Evolutionary conservation across 2,888 invertebrate species (phyloP), one percentile per base, ranked within the genome.

Genomic region (Perithous albicinctus): DNA sequence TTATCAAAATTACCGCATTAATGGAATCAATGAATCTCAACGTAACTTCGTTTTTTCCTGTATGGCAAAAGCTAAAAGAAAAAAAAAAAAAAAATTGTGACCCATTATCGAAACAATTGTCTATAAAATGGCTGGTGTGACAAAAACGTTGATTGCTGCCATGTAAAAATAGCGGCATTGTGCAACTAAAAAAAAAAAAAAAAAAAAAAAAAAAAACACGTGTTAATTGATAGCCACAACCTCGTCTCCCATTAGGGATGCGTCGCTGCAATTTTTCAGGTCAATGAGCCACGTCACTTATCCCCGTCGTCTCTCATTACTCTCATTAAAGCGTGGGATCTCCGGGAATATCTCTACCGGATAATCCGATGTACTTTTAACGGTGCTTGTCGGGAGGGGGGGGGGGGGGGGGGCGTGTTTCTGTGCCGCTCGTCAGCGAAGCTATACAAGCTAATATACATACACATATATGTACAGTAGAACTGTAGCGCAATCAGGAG

Each of bases 261-360:
- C 59, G 7, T 18, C 15, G 18, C 8, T 32, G 59, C 59, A 69
- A 51, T 54, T 69, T 69, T 51, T 41, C 51, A 35, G 61, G 61
- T 51, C 41, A 48, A 66, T 66, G 32, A 74, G 51, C 48, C 20
- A 29, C 78, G 29, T 64, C 67, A 23, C 74, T 74, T 69, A 61
- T 69, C 63, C 74, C 61, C 38, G 80, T 75, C 75, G 69, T 38
- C 64, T 76, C 75, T 80, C 70, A 51, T 80, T 80, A 79, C 75
- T 70, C 69, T 75, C 75, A 64, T 80, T 80, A 76, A 66, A 80
- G 70, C 80, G 75, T 80, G 80, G 80, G 80, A 80, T 74, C 23
- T 12, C 56, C 4, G n/a, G 51, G 43, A 74, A 38, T 64, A 66
- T 67, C 69, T 69, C 38, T 23, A 54, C 61, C 66, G 79, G 43